phyloP scores from a whole-genome alignment of 2,797 vertebrate genomes.

The Garrulus glandarius region DNA sequence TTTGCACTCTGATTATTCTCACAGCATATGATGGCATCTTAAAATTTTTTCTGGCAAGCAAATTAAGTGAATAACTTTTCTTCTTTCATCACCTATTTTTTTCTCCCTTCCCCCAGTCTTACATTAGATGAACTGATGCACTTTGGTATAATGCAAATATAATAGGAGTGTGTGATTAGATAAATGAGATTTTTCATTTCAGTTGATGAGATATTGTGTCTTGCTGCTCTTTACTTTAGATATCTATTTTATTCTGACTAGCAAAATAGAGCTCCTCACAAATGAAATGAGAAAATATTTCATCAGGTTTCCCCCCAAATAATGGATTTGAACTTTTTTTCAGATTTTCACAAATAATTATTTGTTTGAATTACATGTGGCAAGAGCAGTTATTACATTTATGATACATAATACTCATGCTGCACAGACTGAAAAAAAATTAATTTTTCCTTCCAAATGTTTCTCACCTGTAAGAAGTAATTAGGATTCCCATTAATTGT shows the following conservation, averaged over 20 bases:
- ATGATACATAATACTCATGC: background rate
- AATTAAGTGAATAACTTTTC: background rate
- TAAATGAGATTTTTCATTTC: slow-evolving; percentile 15
- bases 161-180: background rate
- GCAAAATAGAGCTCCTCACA: background rate
- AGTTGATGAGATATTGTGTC: background rate
- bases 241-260: background rate
- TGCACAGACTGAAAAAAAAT: background rate
- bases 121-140: background rate
- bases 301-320: background rate
- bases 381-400: slow-evolving; percentile 34
- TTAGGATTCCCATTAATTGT: background rate
- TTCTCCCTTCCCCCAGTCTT: background rate
- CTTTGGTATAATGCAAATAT: background rate
- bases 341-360: slow-evolving; percentile 16
- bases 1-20: background rate
- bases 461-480: background rate
- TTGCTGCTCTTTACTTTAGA: background rate
- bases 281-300: background rate
- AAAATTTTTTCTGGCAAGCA: background rate
- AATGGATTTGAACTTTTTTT: background rate
- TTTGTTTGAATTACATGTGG: background rate
- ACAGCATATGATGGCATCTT: background rate
- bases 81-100: background rate
- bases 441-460: background rate